phyloP scores from a whole-genome alignment of 1,140 invertebrate species.

The Euwallacea fornicatus region DNA sequence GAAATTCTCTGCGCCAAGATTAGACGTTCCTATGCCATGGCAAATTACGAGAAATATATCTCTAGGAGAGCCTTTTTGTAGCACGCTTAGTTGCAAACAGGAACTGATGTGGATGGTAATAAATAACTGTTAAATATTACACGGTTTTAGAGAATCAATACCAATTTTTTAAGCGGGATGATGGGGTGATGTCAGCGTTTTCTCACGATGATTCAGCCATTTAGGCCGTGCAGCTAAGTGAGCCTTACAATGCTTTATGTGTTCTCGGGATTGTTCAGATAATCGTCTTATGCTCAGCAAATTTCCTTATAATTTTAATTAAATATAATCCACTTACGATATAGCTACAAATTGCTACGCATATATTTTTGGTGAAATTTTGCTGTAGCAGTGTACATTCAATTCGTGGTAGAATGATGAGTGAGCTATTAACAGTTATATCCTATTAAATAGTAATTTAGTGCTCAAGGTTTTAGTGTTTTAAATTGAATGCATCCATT shows the following conservation, averaged over 20 bases:
- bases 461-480: too few species aligned
- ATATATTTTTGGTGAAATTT: too few species aligned
- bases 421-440: too few species aligned
- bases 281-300: not conserved
- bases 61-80: not conserved
- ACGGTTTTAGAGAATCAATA: constrained; percentile 8
- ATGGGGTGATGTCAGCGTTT: constrained; percentile 2
- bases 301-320: not conserved
- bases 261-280: not conserved
- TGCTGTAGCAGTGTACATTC: too few species aligned
- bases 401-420: too few species aligned
- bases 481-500: too few species aligned
- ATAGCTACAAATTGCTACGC: too few species aligned
- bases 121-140: constrained; percentile 1
- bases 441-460: too few species aligned
- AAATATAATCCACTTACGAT: too few species aligned
- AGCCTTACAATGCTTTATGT: constrained; percentile 3
- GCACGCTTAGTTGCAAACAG: not conserved
- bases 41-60: constrained; percentile 2
- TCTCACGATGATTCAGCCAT: constrained; percentile 8
- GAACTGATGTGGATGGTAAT: not conserved
- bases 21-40: not conserved
- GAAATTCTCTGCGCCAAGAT: constrained; percentile 1
- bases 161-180: not conserved
- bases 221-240: not conserved